Evolutionary conservation across 35 echinoderm and acorn worm genomes (phyloP).

Genomic region (Ophiothrix spiculata): DNA sequence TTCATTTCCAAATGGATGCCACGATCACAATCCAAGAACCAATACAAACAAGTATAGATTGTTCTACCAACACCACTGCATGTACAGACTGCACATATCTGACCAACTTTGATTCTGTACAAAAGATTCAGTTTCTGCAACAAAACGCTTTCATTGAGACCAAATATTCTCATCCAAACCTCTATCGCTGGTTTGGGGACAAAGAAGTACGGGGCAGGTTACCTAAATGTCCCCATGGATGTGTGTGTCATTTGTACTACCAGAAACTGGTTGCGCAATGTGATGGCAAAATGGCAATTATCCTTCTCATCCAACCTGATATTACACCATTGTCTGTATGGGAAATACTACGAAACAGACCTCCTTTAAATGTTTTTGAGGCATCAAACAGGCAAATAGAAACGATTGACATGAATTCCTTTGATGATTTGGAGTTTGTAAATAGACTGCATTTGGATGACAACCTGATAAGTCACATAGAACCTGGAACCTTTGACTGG

Average conservation of each 20-base stretch:
- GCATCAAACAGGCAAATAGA: neutral
- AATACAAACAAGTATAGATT: neutral
- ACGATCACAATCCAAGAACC: neutral
- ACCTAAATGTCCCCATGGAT: neutral
- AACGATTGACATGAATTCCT: neutral
- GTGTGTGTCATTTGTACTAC: neutral
- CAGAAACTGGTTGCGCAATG: neutral
- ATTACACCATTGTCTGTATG: neutral
- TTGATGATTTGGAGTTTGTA: neutral
- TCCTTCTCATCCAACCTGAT: neutral
- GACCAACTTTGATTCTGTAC: neutral
- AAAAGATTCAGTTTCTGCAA: neutral
- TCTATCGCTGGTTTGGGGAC: neutral
- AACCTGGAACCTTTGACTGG: neutral
- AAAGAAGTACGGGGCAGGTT: neutral
- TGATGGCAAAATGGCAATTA: neutral
- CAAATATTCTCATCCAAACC: neutral
- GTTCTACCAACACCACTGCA: neutral
- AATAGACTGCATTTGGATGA: neutral
- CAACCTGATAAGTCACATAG: neutral
- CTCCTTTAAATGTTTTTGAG: neutral
- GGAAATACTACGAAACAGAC: neutral
- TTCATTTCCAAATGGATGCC: neutral
- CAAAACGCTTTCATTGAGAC: neutral
- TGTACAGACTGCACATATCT: neutral